These are phyloP conservation scores for Nyctibius grandis DNA, from an alignment of 2,797 vertebrate species.

Conservation along the genomic window DNA sequence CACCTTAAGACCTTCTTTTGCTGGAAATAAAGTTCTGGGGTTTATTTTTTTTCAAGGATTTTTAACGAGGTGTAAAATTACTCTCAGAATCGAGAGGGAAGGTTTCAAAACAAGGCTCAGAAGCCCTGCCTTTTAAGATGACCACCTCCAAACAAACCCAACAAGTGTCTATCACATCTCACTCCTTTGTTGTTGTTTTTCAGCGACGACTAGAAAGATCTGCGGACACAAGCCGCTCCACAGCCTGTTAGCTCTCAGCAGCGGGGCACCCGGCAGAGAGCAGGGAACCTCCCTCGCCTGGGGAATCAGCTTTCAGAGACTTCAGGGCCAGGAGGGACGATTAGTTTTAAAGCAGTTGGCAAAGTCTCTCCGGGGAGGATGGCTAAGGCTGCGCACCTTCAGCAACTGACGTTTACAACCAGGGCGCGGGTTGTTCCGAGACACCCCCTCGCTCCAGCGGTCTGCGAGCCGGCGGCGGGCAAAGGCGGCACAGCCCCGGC, in stretches of 20 bases:
- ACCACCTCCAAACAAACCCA: conserved; percentile 8
- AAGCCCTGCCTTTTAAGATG: not conserved
- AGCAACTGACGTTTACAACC: not conserved
- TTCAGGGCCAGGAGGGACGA: not conserved
- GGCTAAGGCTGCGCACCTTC: not conserved
- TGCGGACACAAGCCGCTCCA: not conserved
- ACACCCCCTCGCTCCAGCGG: not conserved
- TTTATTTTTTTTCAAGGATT: not conserved
- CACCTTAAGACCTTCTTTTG: not conserved
- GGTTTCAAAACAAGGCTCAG: not conserved
- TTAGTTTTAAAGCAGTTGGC: not conserved
- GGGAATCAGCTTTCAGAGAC: not conserved
- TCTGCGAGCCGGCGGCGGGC: not conserved
- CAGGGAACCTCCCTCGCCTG: not conserved
- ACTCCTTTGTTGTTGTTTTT: not conserved
- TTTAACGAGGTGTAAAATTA: not conserved
- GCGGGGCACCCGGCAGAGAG: not conserved
- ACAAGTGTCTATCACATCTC: conserved; percentile 37
- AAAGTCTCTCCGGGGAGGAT: not conserved
- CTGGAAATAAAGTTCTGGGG: not conserved
- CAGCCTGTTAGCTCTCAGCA: not conserved
- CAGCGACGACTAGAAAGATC: conserved; percentile 8
- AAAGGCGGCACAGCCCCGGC: not conserved
- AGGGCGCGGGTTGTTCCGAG: not conserved
- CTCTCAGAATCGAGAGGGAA: not conserved